Conservation (phyloP, 2,113 vertebrate species). For the Crotalus horridus region DNA sequence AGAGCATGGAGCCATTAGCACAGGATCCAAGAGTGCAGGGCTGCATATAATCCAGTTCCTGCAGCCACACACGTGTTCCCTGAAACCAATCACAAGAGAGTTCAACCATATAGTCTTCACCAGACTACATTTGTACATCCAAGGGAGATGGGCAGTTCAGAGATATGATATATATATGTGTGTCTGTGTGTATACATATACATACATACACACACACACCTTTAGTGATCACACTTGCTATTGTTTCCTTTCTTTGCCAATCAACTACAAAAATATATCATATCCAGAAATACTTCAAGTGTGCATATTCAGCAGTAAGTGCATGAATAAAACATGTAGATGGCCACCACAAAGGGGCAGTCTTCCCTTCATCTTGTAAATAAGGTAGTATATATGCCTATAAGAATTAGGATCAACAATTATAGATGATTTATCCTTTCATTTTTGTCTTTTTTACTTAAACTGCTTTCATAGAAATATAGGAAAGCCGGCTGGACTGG, state of each 20-base stretch:
- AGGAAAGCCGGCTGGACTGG: neutral
- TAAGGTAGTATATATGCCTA: neutral
- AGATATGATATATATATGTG: neutral
- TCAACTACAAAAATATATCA: neutral
- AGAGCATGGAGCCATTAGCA: constrained; percentile 68
- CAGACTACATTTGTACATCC: neutral
- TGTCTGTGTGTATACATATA: neutral
- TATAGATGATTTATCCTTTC: neutral
- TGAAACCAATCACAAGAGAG: constrained; percentile 54
- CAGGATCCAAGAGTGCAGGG: constrained; percentile 78
- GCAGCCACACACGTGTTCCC: constrained; percentile 83
- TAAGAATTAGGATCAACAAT: neutral
- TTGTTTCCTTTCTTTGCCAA: neutral
- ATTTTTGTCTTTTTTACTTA: neutral
- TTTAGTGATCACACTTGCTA: neutral
- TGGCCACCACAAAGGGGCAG: neutral
- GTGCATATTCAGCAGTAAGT: neutral
- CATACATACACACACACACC: neutral
- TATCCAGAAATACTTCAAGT: neutral
- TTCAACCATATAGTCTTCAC: neutral
- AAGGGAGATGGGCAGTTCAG: neutral
- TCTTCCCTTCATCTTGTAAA: neutral
- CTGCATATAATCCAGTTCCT: constrained; percentile 78
- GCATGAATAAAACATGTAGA: neutral
- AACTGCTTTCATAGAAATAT: neutral